Evolutionary conservation across 1,140 invertebrate genomes (phyloP).

Genomic region (Pachyrhynchus sulphureomaculatus): DNA sequence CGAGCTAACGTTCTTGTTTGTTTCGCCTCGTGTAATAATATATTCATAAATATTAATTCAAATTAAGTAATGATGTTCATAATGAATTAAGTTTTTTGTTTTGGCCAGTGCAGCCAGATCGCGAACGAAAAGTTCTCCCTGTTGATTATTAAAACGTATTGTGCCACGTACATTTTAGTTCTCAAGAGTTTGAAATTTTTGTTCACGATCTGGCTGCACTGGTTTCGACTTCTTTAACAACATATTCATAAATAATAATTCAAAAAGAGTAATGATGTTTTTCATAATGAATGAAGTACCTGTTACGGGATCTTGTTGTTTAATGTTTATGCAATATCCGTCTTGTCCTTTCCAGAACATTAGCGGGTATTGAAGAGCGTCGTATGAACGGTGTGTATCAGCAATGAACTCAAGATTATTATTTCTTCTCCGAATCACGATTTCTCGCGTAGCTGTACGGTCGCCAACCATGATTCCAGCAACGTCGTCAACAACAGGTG

Average conservation of each 20-base stretch:
- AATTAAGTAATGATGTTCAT: no score
- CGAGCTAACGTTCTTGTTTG: slow-evolving; percentile 44
- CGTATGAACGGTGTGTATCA: slow-evolving; percentile 51
- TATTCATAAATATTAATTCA: not conserved
- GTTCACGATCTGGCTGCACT: no score
- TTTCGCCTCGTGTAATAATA: slow-evolving; percentile 33
- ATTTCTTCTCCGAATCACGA: slow-evolving; percentile 32
- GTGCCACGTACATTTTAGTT: no score
- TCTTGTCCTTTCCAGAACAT: slow-evolving; percentile 55
- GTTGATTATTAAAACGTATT: no score
- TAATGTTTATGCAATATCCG: slow-evolving; percentile 52
- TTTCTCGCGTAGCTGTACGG: slow-evolving; percentile 28
- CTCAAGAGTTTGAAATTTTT: no score
- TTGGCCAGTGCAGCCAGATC: no score
- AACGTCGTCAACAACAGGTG: slow-evolving; percentile 40
- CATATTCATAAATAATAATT: no score
- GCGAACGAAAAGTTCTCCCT: no score
- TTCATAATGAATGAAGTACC: no score
- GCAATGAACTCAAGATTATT: slow-evolving; percentile 43
- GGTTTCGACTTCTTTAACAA: no score
- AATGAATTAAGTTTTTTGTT: no score
- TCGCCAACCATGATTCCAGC: slow-evolving; percentile 43
- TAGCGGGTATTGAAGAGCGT: slow-evolving; percentile 57
- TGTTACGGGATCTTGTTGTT: slow-evolving; percentile 43
- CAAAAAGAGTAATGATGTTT: no score